Evolutionary conservation across 2,888 invertebrate species (phyloP), one percentile per base, ranked within the genome.

Genomic region (Nycteola revayana): DNA sequence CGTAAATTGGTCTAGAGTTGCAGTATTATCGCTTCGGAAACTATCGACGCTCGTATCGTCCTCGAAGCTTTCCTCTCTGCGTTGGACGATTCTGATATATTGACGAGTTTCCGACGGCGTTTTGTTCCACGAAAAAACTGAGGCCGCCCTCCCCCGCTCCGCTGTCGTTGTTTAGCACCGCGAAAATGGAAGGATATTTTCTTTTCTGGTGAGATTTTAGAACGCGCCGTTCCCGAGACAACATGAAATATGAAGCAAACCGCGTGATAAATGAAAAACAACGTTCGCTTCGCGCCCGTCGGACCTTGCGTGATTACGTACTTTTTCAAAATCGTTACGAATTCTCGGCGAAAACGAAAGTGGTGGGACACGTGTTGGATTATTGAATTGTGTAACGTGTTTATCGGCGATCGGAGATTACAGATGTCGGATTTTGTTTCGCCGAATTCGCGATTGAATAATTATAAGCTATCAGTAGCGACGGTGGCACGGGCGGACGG

Each of bases 11-110:
- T 60, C 59, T 55, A 49, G 56, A 62, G 62, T 60, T 56, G 54
- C 47, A 50, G 57, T 62, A 65, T 67, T 69, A 72, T 65, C 69
- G 65, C 42, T 61, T 52, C 53, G 49, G 55, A 61, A 71, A 69
- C 67, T 67, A 63, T 65, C 52, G 54, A 44, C 37, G 41, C 39
- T 37, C 47, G 56, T 54, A 59, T 53, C 38, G 47, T 61, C 60
- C 54, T 46, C 49, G 46, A 55, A 52, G 54, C 51, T 59, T 54
- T 42, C 57, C 55, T 47, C 41, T 47, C 55, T 42, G 43, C 42
- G 44, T 56, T 56, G 49, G 53, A 50, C 67, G 60, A 64, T 67
- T 71, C 66, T 69, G 71, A 75, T 71, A 68, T 74, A 75, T 75
- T 67, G 75, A 74, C 65, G 64, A 69, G 65, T 63, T 65, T 60